Percentiles rank a stretch among this genome's conserved stretches.
phyloP scores from a whole-genome alignment of 2,888 invertebrate species.

The Cantharis rustica region DNA sequence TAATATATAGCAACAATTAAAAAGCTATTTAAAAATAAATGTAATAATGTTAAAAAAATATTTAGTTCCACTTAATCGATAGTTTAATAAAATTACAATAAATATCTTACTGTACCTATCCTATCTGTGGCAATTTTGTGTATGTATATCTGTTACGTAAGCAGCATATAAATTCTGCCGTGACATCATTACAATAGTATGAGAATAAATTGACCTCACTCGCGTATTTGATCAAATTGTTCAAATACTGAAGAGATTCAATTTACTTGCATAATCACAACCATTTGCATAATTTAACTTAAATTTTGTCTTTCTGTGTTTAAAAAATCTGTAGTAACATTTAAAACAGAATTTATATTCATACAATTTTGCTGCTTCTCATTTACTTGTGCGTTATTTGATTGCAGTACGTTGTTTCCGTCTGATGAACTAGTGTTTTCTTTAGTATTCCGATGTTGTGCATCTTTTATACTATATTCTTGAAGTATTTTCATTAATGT shows the following conservation, averaged over 20 bases:
- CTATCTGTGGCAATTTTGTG: background rate
- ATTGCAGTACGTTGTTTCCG: background rate
- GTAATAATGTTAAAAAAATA: background rate
- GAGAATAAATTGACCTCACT: background rate
- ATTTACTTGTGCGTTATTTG: background rate
- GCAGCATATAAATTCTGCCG: background rate
- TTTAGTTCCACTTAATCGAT: background rate
- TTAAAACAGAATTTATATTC: background rate
- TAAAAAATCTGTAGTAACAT: background rate
- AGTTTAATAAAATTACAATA: background rate
- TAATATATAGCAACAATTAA: background rate
- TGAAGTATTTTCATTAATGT: slow-evolving; percentile 52
- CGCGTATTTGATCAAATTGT: background rate
- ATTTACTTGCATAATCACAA: background rate
- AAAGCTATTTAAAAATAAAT: background rate
- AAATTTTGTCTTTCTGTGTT: background rate
- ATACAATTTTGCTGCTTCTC: background rate
- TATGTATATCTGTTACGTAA: background rate
- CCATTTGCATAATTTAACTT: background rate
- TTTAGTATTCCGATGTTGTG: background rate
- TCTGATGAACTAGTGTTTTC: background rate
- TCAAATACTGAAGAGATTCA: background rate
- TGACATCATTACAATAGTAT: background rate
- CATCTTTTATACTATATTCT: slow-evolving; percentile 46
- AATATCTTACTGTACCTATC: background rate